Evolutionary conservation across 1,140 invertebrate genomes (phyloP), one percentile per base, ranked within the genome.

Genomic region (Mesaphorura yosii): DNA sequence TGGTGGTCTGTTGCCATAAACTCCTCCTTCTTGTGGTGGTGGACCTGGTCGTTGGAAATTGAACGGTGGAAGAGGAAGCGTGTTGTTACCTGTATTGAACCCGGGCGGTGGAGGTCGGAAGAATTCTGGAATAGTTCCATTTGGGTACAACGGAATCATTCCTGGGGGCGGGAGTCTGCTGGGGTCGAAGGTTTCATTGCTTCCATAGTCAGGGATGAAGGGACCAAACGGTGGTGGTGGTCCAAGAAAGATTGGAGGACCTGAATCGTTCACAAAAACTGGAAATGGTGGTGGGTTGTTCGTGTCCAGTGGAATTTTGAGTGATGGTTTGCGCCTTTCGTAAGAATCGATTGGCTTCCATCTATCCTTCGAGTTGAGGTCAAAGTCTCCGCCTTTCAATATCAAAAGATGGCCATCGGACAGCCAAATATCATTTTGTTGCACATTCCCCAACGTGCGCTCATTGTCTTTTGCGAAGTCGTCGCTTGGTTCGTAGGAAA

Each of bases 251-350:
- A 82, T 76, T 60, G 84, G 73, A 55, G 86, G 84, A 58, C 84
- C 86, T 53, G 79, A 76, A 58, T 86, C 83, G 60, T 75, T 77
- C 64, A 89, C 53, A 38, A 62, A 59, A 12, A 89, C 79, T 62
- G 86, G 86, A 79, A 89, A 89, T 65, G 86, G 86, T 71, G 86
- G 86, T 68, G 86, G 84, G 60, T 88, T 76, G 67, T 79, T 80
- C 0, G 82, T 82, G 64, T 77, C 77, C 6, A 74, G 64, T 5
- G 83, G 83, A 63, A 87, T 75, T 67, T 84, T 84, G 59, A 88
- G 82, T 68, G 55, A 53, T n/a, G 61, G 61, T 12, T 44, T 59
- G 10, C 83, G 83, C 58, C 86, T 76, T 59, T 76, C 74, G 66
- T 84, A 88, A 64, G 83, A 76, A 64, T 89, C 86, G 56, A 91